phyloP scores from a whole-genome alignment of 37 sponge, comb jelly and placozoan genomes.

The Halisarca cf. caerulea region DNA sequence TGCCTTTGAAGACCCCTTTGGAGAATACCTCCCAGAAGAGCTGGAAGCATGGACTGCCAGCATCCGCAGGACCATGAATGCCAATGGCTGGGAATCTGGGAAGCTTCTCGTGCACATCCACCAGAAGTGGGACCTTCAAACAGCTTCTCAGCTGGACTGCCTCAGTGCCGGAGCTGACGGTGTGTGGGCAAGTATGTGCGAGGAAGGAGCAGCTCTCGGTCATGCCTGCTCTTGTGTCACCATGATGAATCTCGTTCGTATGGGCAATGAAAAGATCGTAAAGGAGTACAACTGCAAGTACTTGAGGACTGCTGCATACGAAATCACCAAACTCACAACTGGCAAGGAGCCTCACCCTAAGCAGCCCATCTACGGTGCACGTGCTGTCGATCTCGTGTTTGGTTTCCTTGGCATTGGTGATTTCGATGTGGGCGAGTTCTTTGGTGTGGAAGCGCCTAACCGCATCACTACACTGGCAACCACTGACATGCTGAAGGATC shows the following conservation, averaged over 20 bases:
- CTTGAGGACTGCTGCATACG: conserved; percentile 65
- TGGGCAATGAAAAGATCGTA: conserved; percentile 73
- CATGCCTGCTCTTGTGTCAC: conserved; percentile 82
- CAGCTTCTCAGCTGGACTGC: conserved; percentile 70
- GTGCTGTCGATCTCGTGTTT: conserved; percentile 77
- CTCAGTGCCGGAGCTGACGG: conserved; percentile 81
- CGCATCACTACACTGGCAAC: conserved; percentile 80
- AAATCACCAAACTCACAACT: conserved; percentile 75
- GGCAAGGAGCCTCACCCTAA: conserved; percentile 69
- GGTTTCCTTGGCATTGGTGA: conserved; percentile 59
- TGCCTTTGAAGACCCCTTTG: conserved; percentile 76
- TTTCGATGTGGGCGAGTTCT: conserved; percentile 82
- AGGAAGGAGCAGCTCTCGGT: conserved; percentile 88
- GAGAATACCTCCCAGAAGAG: conserved; percentile 79
- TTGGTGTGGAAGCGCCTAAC: conserved; percentile 58
- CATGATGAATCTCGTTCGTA: conserved; percentile 80
- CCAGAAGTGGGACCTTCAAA: conserved; percentile 82
- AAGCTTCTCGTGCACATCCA: conserved; percentile 74
- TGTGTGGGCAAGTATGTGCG: conserved; percentile 85
- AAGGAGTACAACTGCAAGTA: conserved; percentile 73
- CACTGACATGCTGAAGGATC: conserved; percentile 62
- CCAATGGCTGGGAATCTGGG: conserved; percentile 69
- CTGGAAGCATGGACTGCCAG: conserved; percentile 77
- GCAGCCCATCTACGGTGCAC: conserved; percentile 74
- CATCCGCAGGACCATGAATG: conserved; percentile 66